These are phyloP conservation scores for Apus apus DNA, from an alignment of 2,113 vertebrate genomes.

Conservation along the genomic window DNA sequence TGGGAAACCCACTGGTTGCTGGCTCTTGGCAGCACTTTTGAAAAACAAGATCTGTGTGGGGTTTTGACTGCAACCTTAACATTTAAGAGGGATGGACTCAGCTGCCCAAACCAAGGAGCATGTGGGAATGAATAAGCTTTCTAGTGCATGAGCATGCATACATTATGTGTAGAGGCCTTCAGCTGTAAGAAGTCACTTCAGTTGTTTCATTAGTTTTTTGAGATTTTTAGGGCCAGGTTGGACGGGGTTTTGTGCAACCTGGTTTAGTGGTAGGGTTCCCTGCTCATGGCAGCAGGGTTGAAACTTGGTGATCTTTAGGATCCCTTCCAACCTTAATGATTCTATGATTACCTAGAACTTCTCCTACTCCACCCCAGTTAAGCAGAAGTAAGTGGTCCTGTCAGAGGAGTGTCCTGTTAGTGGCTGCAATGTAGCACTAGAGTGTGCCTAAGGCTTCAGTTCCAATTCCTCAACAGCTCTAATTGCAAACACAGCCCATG, in stretches of 20 bases:
- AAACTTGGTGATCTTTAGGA: too few relatives aligned
- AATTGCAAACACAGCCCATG: constrained; percentile 55
- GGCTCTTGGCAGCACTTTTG: neutral
- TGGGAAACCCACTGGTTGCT: neutral
- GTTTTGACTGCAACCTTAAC: neutral
- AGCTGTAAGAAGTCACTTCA: constrained; percentile 57
- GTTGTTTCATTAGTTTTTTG: constrained; percentile 14
- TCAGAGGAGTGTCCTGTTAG: constrained; percentile 61
- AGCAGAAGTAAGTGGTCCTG: constrained; percentile 66
- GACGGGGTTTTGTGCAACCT: too few relatives aligned
- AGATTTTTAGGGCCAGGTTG: too few relatives aligned
- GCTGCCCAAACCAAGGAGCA: constrained; percentile 49
- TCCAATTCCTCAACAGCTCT: constrained; percentile 61
- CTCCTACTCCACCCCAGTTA: constrained; percentile 34
- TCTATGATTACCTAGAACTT: constrained; percentile 33
- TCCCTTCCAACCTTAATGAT: too few relatives aligned
- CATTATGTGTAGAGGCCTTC: neutral
- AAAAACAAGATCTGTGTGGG: neutral
- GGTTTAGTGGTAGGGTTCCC: too few relatives aligned
- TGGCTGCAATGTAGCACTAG: constrained; percentile 52
- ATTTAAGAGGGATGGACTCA: constrained; percentile 18
- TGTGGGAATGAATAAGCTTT: constrained; percentile 50
- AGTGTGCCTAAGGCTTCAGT: constrained; percentile 21
- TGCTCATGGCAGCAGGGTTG: too few relatives aligned
- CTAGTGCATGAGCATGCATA: neutral